A percentile compares a stretch with the other conserved stretches of the same genome.
phyloP scores from a whole-genome alignment of 2,113 vertebrate genomes.

The Otis tarda region DNA sequence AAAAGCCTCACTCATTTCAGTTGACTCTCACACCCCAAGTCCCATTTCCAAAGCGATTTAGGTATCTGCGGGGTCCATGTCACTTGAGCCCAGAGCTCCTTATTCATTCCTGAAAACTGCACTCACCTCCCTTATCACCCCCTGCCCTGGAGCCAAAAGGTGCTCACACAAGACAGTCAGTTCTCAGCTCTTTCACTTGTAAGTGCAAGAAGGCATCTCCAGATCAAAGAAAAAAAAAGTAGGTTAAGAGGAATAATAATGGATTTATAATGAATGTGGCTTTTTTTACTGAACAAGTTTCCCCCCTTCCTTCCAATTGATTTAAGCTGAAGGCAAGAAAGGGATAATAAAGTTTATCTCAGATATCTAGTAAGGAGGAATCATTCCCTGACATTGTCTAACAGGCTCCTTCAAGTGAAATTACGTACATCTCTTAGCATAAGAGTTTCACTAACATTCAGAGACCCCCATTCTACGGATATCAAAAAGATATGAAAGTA shows the following conservation, averaged over 20 bases:
- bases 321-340: not conserved
- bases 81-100: not conserved
- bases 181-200: not conserved
- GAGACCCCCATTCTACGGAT: not conserved
- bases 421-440: not conserved
- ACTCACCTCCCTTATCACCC: not conserved
- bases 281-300: not conserved
- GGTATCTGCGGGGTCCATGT: not conserved
- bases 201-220: not conserved
- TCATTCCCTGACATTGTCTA: not conserved
- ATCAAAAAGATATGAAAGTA: not conserved
- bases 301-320: not conserved
- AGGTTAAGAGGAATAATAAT: not conserved
- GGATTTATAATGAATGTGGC: not conserved
- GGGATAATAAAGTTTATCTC: not conserved
- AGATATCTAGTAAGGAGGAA: not conserved
- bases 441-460: not conserved
- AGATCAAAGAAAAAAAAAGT: not conserved
- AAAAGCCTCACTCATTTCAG: not conserved
- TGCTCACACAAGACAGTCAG: accelerated
- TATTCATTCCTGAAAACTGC: not conserved
- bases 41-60: not conserved
- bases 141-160: not conserved
- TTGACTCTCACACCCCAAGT: not conserved
- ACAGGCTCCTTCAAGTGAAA: not conserved